Evolutionary conservation across 2,797 vertebrate species (phyloP).

Genomic region (Poeciliopsis presidionis): DNA sequence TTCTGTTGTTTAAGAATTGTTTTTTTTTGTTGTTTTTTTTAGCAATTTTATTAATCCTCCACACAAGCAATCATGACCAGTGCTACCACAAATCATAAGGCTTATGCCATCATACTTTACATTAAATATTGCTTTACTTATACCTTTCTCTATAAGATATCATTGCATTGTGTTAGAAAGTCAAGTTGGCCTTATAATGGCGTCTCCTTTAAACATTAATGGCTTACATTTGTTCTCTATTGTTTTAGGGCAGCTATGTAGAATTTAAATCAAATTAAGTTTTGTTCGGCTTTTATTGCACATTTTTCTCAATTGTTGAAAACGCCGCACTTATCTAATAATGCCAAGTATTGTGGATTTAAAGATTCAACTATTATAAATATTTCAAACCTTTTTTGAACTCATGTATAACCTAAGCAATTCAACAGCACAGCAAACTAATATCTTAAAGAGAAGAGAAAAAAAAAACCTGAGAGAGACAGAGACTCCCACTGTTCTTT

Average conservation of each 20-base stretch:
- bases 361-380: neutral
- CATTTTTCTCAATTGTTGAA: neutral
- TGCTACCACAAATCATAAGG: neutral
- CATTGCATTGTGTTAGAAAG: neutral
- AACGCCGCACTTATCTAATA: too few relatives aligned
- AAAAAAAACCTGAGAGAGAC: neutral
- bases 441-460: neutral
- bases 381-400: neutral
- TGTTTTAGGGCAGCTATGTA: neutral
- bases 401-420: neutral
- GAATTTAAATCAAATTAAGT: neutral
- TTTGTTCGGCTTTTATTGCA: neutral
- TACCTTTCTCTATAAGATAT: neutral
- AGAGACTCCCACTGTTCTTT: neutral
- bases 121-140: neutral
- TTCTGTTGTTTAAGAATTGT: neutral
- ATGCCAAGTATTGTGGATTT: neutral
- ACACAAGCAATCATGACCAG: neutral
- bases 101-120: neutral
- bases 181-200: neutral
- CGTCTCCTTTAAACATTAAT: neutral
- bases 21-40: neutral
- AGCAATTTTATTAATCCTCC: neutral
- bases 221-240: neutral
- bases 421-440: neutral